A percentile compares a stretch with the other conserved stretches of the same genome.
Conservation (phyloP, 2,797 vertebrate genomes). For the Mionectes olivaceus region DNA sequence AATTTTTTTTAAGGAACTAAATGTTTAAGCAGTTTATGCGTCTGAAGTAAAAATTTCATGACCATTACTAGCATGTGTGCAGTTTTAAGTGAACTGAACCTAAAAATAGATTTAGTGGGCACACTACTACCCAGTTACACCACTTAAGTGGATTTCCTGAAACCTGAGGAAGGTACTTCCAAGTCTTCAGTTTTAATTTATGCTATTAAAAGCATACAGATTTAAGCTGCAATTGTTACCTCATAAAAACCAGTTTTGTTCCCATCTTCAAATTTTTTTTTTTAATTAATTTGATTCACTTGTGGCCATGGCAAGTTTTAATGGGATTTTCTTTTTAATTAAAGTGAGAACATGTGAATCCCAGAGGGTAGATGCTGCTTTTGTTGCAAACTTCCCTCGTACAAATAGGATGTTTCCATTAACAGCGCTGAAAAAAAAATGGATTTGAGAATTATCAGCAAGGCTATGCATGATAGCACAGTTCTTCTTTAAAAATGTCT, state of each 20-base stretch:
- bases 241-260: neutral
- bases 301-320: slow-evolving; percentile 22
- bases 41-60: slow-evolving; percentile 1
- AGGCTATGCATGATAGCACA: neutral
- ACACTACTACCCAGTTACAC: neutral
- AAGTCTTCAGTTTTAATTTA: neutral
- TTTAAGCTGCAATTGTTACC: neutral
- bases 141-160: neutral
- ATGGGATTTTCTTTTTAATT: slow-evolving; percentile 62
- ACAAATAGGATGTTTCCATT: slow-evolving; percentile 41
- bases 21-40: slow-evolving; percentile 9
- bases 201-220: neutral
- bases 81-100: neutral
- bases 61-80: neutral
- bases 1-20: neutral
- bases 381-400: slow-evolving; percentile 5
- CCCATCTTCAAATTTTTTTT: neutral
- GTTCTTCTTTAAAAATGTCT: slow-evolving; percentile 4
- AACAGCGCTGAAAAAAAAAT: neutral
- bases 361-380: slow-evolving; percentile 27
- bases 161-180: neutral
- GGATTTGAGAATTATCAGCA: neutral
- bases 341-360: slow-evolving; percentile 11
- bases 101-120: neutral
- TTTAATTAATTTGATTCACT: slow-evolving; percentile 13